Percentiles rank a stretch among this genome's conserved stretches.
phyloP scores from a whole-genome alignment of 1,140 invertebrate species.

The Drosophila erecta region DNA sequence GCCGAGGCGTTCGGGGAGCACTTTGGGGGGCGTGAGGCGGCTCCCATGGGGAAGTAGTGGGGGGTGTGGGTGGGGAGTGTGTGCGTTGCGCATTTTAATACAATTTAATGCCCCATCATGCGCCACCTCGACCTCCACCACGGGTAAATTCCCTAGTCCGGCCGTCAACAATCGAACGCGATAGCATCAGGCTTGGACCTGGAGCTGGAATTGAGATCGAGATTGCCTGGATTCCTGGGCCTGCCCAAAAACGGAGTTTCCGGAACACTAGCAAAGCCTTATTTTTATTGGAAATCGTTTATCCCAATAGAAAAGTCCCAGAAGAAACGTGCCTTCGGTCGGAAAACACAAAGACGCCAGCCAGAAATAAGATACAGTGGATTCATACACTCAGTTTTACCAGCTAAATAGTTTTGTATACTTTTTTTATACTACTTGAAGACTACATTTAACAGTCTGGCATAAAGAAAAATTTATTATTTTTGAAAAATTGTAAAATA shows the following conservation, averaged over 20 bases:
- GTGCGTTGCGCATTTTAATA: conserved; percentile 81
- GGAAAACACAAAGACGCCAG: conserved; percentile 4
- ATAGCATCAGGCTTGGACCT: conserved; percentile 58
- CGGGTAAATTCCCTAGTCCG: conserved; percentile 2
- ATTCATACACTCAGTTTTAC: background rate
- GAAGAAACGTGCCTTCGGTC: conserved; percentile 53
- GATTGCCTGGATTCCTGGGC: conserved; percentile 41
- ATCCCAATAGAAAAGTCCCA: conserved; percentile 57
- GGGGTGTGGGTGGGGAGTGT: conserved; percentile 30
- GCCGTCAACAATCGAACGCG: conserved; percentile 66
- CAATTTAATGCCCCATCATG: conserved; percentile 78
- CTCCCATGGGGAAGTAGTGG: conserved; percentile 1
- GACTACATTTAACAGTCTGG: no score
- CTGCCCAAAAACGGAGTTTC: conserved; percentile 56
- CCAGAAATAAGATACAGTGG: conserved; percentile 41
- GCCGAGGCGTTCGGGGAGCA: conserved; percentile 61
- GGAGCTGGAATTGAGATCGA: conserved; percentile 17
- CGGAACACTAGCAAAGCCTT: conserved; percentile 51
- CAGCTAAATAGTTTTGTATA: no score
- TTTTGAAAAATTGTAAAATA: background rate
- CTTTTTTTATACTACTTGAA: no score
- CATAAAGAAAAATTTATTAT: background rate
- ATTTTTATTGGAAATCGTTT: conserved; percentile 82
- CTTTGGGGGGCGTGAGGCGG: conserved; percentile 37
- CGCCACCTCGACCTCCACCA: conserved; percentile 56